Evolutionary conservation across 1,140 invertebrate species (phyloP).

Genomic region (Cyphomyrmex costatus): DNA sequence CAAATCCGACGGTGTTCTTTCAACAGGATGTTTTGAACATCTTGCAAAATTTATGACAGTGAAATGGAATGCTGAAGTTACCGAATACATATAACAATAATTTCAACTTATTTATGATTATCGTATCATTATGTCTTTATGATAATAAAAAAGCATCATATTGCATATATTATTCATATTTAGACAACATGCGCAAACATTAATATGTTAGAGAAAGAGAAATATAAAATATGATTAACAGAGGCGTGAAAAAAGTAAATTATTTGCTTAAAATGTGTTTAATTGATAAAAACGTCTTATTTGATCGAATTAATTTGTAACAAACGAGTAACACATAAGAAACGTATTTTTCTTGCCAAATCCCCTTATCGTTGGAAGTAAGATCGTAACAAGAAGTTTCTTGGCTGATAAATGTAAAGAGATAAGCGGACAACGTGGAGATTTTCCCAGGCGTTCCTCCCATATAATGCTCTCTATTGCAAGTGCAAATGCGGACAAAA

Average conservation of each 20-base stretch:
- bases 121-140: background rate
- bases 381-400: constrained; percentile 33
- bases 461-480: constrained; percentile 58
- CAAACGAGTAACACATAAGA: background rate
- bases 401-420: constrained; percentile 56
- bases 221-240: background rate
- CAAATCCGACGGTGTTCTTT: constrained; percentile 12
- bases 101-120: constrained; percentile 16
- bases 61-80: background rate
- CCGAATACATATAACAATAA: background rate
- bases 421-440: constrained; percentile 45
- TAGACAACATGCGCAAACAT: background rate
- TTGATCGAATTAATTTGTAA: constrained; percentile 34
- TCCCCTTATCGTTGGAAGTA: background rate
- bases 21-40: constrained; percentile 48
- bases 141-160: background rate
- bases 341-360: constrained; percentile 18
- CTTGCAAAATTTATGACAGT: constrained; percentile 46
- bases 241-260: background rate
- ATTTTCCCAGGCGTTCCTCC: constrained; percentile 20
- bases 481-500: constrained; percentile 52
- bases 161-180: background rate
- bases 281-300: background rate
- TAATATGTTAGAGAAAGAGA: background rate
- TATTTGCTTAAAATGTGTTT: background rate